Percentiles rank a stretch among this genome's conserved stretches.
phyloP scores from a whole-genome alignment of 2,113 vertebrate species.

The Cololabis saira region DNA sequence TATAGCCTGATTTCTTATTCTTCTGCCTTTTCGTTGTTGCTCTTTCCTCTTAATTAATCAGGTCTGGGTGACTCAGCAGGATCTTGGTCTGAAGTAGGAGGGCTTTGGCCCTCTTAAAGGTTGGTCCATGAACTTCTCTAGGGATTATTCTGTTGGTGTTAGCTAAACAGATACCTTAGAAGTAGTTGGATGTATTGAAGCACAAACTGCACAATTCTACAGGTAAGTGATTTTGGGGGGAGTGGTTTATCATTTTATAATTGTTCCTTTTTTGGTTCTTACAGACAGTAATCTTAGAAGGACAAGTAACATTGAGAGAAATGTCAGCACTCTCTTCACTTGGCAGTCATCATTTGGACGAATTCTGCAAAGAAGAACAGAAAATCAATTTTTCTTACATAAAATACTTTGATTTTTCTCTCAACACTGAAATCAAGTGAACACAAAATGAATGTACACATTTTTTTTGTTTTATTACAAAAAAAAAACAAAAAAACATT shows the following conservation, averaged over 20 bases:
- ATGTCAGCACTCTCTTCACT: conserved; percentile 82
- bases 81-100: conserved; percentile 70
- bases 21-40: conserved; percentile 60
- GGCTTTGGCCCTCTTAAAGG: conserved; percentile 83
- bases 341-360: conserved; percentile 95
- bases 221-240: conserved; percentile 62
- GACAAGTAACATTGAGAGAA: conserved; percentile 82
- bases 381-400: neutral
- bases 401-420: no score
- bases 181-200: conserved; percentile 76
- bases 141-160: conserved; percentile 82
- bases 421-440: neutral
- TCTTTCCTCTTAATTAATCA: conserved; percentile 75
- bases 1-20: conserved; percentile 56
- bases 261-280: conserved; percentile 73
- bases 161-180: conserved; percentile 76
- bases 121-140: conserved; percentile 85
- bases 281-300: conserved; percentile 83
- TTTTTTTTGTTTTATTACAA: neutral
- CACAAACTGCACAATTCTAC: conserved; percentile 76
- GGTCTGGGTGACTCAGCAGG: conserved; percentile 69
- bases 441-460: neutral
- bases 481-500: neutral
- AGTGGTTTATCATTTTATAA: conserved; percentile 55
- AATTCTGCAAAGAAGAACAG: conserved; percentile 82